Base-by-base conservation (phyloP, 2,888 invertebrate genomes). In the Drosophila cognata region DNA sequence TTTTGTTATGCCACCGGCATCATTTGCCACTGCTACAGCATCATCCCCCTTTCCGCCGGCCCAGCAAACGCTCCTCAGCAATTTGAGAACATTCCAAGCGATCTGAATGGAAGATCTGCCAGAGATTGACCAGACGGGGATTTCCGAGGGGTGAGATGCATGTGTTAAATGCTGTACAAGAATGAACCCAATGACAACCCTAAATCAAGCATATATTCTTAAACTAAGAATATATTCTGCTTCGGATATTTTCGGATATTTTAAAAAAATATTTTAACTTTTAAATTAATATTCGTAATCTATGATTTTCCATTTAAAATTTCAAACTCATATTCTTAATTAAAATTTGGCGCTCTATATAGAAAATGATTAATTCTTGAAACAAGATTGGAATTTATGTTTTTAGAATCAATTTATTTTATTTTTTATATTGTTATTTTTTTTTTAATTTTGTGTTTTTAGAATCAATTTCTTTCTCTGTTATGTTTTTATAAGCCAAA, bases 21-120 rank as follows among this genome's bases (percentile, higher is more conserved):
- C 87, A 35, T 77, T 76, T 41, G 62, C 76, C 13, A 48, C 56
- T 28, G 59, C 63, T 57, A 58, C 71, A 33, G 36, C 57, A 21
- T 2, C 56, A 38, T 38, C 78, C 50, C 33, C 70, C 76, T 83
- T 84, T 80, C 88, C 91, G 74, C 90, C 91, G 61, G 77, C 91
- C 10, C 92, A 91, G 68, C 92, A 92, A 74, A 78, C 84, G 36
- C 73, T 92, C 21, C 74, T 91, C 16, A 84, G 88, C 63, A 91
- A 91, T 60, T 71, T 92, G 59, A 82, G 91, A 65, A 84, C 86
- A 69, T 92, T 86, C 66, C 91, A 69, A 84, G 50, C 41, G 13
- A 38, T 29, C 0, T 29, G 18, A 51, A 21, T 8, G 38, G 13
- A 18, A 50, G 41, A 57, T 38, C 38, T 38, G 13, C n/a, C 11